A percentile compares a stretch with the other conserved stretches of the same genome.
Evolutionary conservation across 2,797 vertebrate species (phyloP).

Genomic region (Lophius americanus): DNA sequence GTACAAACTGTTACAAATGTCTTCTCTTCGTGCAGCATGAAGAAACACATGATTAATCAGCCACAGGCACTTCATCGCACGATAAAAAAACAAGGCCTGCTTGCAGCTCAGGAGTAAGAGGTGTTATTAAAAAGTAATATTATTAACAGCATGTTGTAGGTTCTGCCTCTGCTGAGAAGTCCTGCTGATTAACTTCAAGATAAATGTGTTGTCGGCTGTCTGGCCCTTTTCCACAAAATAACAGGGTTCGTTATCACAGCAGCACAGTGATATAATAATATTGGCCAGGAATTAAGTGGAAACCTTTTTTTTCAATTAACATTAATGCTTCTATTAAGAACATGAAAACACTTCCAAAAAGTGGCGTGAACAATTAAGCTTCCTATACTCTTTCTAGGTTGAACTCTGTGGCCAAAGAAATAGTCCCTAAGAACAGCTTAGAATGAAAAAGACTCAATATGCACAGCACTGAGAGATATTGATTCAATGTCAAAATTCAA

Average conservation of each 20-base stretch:
- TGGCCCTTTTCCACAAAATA: conserved; percentile 40
- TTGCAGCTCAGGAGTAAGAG: conserved; percentile 16
- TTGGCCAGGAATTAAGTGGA: conserved; percentile 3
- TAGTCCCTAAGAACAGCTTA: conserved; percentile 6
- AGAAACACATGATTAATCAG: conserved; percentile 27
- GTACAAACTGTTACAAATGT: conserved; percentile 22
- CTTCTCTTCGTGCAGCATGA: conserved; percentile 15
- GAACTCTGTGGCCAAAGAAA: neutral
- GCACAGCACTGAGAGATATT: conserved; percentile 27
- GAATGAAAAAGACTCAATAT: conserved; percentile 3
- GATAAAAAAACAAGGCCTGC: conserved; percentile 1
- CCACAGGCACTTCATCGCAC: conserved; percentile 13
- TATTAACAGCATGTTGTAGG: conserved; percentile 49
- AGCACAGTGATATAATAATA: conserved; percentile 24
- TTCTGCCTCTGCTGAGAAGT: conserved; percentile 29
- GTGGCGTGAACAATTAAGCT: neutral
- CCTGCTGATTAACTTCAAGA: conserved; percentile 57
- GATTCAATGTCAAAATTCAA: conserved; percentile 42
- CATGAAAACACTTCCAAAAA: neutral
- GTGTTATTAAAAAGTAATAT: conserved; percentile 55
- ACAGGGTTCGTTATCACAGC: conserved; percentile 35
- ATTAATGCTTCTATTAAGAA: conserved; percentile 12
- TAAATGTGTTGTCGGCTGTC: conserved; percentile 43
- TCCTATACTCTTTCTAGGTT: neutral
- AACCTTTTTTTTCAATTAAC: conserved; percentile 20